Evolutionary conservation across 2,797 vertebrate species (phyloP), one percentile per base, ranked within the genome.

Genomic region (Rhabdomys pumilio): DNA sequence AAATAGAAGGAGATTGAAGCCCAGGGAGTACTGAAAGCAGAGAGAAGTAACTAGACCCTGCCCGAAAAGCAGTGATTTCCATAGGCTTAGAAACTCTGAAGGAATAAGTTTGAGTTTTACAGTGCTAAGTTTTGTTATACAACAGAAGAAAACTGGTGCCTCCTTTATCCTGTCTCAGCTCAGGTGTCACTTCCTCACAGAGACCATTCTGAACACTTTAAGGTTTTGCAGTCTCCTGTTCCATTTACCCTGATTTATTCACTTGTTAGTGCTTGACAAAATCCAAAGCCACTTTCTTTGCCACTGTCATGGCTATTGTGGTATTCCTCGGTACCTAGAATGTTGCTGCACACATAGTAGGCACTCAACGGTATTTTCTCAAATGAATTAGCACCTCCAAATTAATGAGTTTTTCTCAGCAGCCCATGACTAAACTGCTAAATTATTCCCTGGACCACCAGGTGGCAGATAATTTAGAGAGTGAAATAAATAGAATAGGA

Each of bases 391-490:
- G 26, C 17, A 20, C 88, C 79, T 93, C 77, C 82, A 90, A 31
- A 90, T 95, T 95, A 92, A 86, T 53, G 34, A 79, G 38, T 72
- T 88, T 95, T 94, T 90, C 90, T 90, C 88, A 95, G 59, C 55
- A 47, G 26, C 55, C 50, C 47, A 38, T 95, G 93, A 89, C 92
- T 94, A 96, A 90, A 69, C 59, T 95, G 84, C 87, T 79, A 65
- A 96, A 88, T 86, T 92, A 92, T 86, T 92, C 69, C 88, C 73
- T 91, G 79, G 94, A 84, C 93, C 93, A 96, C 92, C 97, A 97
- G 93, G 97, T 97, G 95, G 96, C 92, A 96, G 90, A 95, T 97
- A 88, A 96, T 97, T 97, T 95, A 96, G 94, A 89, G 13, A 93
- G 31, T 63, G 53, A 84, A 97, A 59, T 90, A 89, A 97, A 92